Percentiles rank a stretch among this genome's conserved stretches.
phyloP scores from a whole-genome alignment of 2,888 invertebrate species.

The Thecocarcelia acutangulata region DNA sequence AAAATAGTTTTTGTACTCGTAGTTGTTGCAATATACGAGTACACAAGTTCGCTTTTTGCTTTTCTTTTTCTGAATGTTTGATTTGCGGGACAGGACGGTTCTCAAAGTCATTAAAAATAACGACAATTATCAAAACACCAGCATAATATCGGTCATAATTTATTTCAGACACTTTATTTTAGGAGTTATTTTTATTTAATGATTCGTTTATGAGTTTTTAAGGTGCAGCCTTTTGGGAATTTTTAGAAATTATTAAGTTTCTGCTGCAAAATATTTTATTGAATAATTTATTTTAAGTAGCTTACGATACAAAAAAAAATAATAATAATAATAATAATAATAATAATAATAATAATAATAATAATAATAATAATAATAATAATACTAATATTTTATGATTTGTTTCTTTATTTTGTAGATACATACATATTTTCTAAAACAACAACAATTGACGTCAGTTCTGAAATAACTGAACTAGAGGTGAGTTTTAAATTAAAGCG shows the following conservation, averaged over 20 bases:
- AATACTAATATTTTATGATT: conserved; percentile 33
- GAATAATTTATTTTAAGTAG: conserved; percentile 50
- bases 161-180: conserved; percentile 36
- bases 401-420: conserved; percentile 50
- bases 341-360: too few relatives aligned
- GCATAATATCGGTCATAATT: conserved; percentile 52
- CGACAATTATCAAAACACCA: conserved; percentile 45
- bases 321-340: too few relatives aligned
- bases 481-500: conserved; percentile 22
- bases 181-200: conserved; percentile 37
- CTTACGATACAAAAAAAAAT: conserved; percentile 26
- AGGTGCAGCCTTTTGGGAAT: conserved; percentile 50
- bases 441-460: background rate
- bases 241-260: conserved; percentile 23
- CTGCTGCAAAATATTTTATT: conserved; percentile 29
- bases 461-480: conserved; percentile 17
- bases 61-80: too few relatives aligned
- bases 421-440: background rate
- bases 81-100: too few relatives aligned
- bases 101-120: conserved; percentile 23
- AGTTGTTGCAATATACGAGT: too few relatives aligned
- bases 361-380: too few relatives aligned
- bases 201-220: conserved; percentile 40
- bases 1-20: background rate
- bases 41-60: too few relatives aligned